phyloP scores from a whole-genome alignment of 2,888 invertebrate species.

The Panzeria rudis region DNA sequence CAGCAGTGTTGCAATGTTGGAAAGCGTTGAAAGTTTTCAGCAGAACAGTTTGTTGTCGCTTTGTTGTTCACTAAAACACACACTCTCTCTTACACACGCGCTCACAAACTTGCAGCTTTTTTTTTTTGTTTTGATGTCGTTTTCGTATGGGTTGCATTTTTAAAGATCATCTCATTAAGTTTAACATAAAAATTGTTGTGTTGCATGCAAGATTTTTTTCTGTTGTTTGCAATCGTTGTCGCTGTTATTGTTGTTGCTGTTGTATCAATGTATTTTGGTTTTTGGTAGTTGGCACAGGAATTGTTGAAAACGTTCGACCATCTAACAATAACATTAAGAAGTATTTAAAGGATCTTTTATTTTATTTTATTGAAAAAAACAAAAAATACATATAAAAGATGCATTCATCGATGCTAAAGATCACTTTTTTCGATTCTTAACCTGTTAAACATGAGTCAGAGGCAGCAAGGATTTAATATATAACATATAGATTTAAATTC shows the following conservation, averaged over 20 bases:
- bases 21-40: slow-evolving; percentile 70
- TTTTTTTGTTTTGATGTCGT: slow-evolving; percentile 66
- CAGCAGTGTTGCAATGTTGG: slow-evolving; percentile 43
- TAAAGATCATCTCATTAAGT: slow-evolving; percentile 73
- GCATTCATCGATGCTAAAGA: slow-evolving; percentile 70
- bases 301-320: slow-evolving; percentile 11
- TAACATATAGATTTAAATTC: neutral
- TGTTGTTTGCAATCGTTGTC: slow-evolving; percentile 31
- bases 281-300: slow-evolving; percentile 29
- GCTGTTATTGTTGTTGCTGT: slow-evolving; percentile 10
- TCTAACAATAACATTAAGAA: slow-evolving; percentile 40
- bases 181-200: slow-evolving; percentile 73
- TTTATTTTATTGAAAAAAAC: slow-evolving; percentile 24
- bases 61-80: slow-evolving; percentile 31
- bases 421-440: slow-evolving; percentile 60
- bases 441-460: slow-evolving; percentile 64
- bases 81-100: slow-evolving; percentile 13
- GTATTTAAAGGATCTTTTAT: slow-evolving; percentile 70
- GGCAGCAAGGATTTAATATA: slow-evolving; percentile 35
- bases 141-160: slow-evolving; percentile 64
- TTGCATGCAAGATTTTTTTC: slow-evolving; percentile 68
- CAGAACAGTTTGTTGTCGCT: slow-evolving; percentile 70
- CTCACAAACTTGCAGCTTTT: slow-evolving; percentile 22
- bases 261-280: neutral
- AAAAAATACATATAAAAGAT: slow-evolving; percentile 31